A percentile compares a stretch with the other conserved stretches of the same genome.
Evolutionary conservation across 2,888 invertebrate genomes (phyloP).

Genomic region (Eustalomyia histrio): DNA sequence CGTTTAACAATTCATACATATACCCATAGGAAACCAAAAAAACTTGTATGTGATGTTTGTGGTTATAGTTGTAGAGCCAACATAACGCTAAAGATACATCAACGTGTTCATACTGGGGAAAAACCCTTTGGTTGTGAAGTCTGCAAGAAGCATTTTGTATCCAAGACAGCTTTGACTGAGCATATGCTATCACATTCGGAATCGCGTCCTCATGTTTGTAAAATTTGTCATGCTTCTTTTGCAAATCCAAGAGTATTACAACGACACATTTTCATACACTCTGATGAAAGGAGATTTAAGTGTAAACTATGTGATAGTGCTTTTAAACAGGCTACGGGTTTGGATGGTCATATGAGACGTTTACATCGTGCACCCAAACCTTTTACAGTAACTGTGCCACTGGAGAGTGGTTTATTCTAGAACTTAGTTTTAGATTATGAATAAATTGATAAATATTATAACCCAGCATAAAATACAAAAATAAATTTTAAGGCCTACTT

Average conservation of each 20-base stretch:
- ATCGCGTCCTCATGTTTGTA: conserved; percentile 71
- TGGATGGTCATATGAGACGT: conserved; percentile 75
- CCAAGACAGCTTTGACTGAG: conserved; percentile 71
- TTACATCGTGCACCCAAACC: conserved; percentile 34
- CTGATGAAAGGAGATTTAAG: conserved; percentile 74
- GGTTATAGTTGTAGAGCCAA: conserved; percentile 72
- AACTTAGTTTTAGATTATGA: conserved; percentile 34
- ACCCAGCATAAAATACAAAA: too few relatives aligned
- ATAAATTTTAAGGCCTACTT: too few relatives aligned
- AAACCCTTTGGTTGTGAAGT: conserved; percentile 71
- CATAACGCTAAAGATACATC: conserved; percentile 71
- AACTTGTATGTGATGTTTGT: conserved; percentile 74
- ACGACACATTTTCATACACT: conserved; percentile 73
- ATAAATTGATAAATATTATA: too few relatives aligned
- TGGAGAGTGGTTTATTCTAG: background rate
- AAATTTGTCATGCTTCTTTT: conserved; percentile 72
- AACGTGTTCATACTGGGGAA: conserved; percentile 73
- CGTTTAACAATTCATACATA: conserved; percentile 68
- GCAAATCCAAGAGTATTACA: conserved; percentile 73
- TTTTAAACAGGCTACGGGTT: conserved; percentile 75
- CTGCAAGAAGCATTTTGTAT: conserved; percentile 72
- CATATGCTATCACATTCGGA: conserved; percentile 74
- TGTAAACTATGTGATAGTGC: conserved; percentile 74
- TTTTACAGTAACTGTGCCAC: background rate
- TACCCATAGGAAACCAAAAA: conserved; percentile 71